Evolutionary conservation across 2,888 invertebrate genomes (phyloP), one percentile per base, ranked within the genome.

Genomic region (Rotaria magnacalcarata): DNA sequence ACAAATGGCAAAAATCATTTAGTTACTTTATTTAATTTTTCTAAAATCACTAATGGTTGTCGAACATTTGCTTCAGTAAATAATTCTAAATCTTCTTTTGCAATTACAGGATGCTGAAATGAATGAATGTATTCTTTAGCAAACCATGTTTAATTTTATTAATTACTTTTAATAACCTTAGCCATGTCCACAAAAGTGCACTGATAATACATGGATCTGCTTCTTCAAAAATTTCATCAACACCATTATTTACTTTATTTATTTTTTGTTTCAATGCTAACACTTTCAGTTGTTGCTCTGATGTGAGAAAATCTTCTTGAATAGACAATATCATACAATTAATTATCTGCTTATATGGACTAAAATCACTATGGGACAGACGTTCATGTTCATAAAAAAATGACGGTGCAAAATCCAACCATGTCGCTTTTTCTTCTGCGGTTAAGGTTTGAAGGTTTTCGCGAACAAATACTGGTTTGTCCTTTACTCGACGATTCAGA

Each of bases 151-250:
- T 2, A 16, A 16, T 27, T 34, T 34, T 34, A 14, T 24, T 16
- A 21, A 24, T 54, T 84, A 80, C 86, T 84, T 86, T 85, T 52
- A 86, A 86, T 52, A 75, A 43, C 10, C 75, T 56, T 19, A 86
- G 24, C 86, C 86, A 86, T 50, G 86, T n/a, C 86, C 86, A 86
- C 11, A 86, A 75, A 47, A 86, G 43, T n/a, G 47, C 85, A 43
- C 85, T 27, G 21, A 86, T 27, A 50, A 86, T 34, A 43, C 47
- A 58, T 34, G 86, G 85, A 56, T 86, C 75, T 16, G 50, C n/a
- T 85, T 86, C 86, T 80, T 85, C 41, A 34, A 54, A 80, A 34
- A 86, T 34, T 56, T 60, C 58, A 14, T 41, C 24, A 27, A 58
- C 75, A n/a, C 85, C 86, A 14, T 86, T 74, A 50, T 75, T 85